Evolutionary conservation across 1,140 invertebrate species (phyloP), one percentile per base, ranked within the genome.

Genomic region (Pogonomyrmex barbatus): DNA sequence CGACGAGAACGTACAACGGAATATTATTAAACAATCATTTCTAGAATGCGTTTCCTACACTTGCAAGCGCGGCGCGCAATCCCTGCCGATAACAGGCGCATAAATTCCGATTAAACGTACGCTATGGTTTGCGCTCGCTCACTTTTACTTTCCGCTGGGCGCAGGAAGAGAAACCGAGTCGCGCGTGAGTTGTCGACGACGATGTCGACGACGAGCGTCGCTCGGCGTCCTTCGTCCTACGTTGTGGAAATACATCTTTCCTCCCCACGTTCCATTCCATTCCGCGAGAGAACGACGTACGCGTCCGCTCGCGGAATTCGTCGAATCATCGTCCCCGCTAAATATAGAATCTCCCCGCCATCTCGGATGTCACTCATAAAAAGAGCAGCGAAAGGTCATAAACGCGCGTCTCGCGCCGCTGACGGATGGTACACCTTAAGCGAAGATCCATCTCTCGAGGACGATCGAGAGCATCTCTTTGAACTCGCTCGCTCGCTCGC

Each of bases 21-120:
- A 91, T 88, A 91, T 88, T 90, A 88, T 91, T 90, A 90, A 91
- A 90, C 88, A 86, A 89, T 90, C 89, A 84, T 91, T 90, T 87
- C 75, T 79, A 86, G 79, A 86, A 87, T 91, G 68, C 50, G 17
- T 88, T 63, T 71, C 60, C n/a, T 73, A 68, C 45, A 52, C 77
- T 71, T 24, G 42, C 39, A 45, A 60, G 47, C 70, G 39, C 24
- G 24, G 24, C 24, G 24, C 63, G 54, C 79, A 89, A 89, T 89
- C 76, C 67, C 58, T 65, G 39, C 62, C 83, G 84, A 89, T 88
- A 89, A 89, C 68, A 77, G 58, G 50, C 87, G 65, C 58, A 78
- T 89, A 82, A 89, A 89, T 87, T 87, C 77, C 63, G 86, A 89
- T 89, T 77, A 56, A 75, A 50, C 52, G n/a, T 39, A 63, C 71